These are phyloP conservation scores for Tetraodon nigroviridis DNA, from an alignment of 2,113 vertebrate species.

Conservation along the genomic window DNA sequence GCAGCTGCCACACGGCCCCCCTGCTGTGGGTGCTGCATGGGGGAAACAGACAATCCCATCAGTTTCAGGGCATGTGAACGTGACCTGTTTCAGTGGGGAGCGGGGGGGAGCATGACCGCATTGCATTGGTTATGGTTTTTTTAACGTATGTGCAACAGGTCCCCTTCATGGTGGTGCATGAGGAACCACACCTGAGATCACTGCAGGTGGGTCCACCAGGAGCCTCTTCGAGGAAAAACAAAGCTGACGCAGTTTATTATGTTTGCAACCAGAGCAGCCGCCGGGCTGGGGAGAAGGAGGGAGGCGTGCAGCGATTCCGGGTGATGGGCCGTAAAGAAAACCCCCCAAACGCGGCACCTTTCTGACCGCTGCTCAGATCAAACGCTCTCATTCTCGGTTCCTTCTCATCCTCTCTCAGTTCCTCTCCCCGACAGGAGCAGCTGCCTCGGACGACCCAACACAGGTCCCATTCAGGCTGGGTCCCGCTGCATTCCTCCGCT, in stretches of 20 bases:
- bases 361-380: not conserved
- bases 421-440: not conserved
- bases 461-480: conserved; percentile 9
- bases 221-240: conserved; percentile 43
- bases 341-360: no score
- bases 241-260: conserved; percentile 53
- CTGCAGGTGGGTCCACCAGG: conserved; percentile 20
- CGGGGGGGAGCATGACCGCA: not conserved
- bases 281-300: conserved; percentile 8
- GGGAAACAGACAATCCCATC: not conserved
- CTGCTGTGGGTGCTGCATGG: not conserved
- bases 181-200: conserved; percentile 18
- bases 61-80: not conserved
- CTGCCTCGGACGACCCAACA: conserved; percentile 11
- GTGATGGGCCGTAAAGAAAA: not conserved
- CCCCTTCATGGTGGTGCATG: conserved; percentile 5
- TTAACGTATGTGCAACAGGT: not conserved
- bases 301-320: not conserved
- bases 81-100: not conserved
- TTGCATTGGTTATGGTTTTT: conserved; percentile 5
- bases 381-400: not conserved
- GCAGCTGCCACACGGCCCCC: not conserved
- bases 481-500: conserved; percentile 17
- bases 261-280: conserved; percentile 21
- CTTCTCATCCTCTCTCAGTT: not conserved